A percentile compares a stretch with the other conserved stretches of the same genome.
Conservation (phyloP, 37 sponge, comb jelly and placozoan species). For the Haliclona indistincta region DNA sequence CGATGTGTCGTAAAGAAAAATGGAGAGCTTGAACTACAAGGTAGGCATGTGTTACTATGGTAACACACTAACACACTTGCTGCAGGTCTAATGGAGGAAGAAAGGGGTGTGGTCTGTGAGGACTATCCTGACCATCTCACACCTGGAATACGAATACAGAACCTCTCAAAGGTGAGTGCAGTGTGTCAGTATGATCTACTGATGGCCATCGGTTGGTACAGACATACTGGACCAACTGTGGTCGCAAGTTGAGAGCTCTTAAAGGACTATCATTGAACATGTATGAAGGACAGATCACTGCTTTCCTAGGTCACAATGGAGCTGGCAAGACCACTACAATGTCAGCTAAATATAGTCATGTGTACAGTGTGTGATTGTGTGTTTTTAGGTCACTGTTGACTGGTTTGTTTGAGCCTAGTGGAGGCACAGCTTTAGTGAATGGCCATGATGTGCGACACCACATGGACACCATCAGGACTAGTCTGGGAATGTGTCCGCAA, state of each 20-base stretch:
- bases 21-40: background rate
- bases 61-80: background rate
- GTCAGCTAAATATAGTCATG: constrained; percentile 17
- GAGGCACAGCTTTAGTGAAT: constrained; percentile 71
- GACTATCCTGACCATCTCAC: constrained; percentile 27
- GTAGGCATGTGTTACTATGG: background rate
- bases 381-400: constrained; percentile 67
- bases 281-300: constrained; percentile 95
- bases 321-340: constrained; percentile 97
- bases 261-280: constrained; percentile 80
- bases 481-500: constrained; percentile 95
- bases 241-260: constrained; percentile 49
- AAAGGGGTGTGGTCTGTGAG: constrained; percentile 14
- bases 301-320: constrained; percentile 97
- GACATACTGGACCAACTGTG: background rate
- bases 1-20: too few relatives aligned
- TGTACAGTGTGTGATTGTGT: background rate
- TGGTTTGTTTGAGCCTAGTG: constrained; percentile 76
- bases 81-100: background rate
- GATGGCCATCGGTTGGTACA: background rate
- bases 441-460: constrained; percentile 71
- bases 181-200: background rate
- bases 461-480: constrained; percentile 76
- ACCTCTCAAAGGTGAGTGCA: constrained; percentile 25
- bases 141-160: constrained; percentile 37